Conservation (phyloP, 2,113 vertebrate genomes). For the Erythrolamprus reginae region DNA sequence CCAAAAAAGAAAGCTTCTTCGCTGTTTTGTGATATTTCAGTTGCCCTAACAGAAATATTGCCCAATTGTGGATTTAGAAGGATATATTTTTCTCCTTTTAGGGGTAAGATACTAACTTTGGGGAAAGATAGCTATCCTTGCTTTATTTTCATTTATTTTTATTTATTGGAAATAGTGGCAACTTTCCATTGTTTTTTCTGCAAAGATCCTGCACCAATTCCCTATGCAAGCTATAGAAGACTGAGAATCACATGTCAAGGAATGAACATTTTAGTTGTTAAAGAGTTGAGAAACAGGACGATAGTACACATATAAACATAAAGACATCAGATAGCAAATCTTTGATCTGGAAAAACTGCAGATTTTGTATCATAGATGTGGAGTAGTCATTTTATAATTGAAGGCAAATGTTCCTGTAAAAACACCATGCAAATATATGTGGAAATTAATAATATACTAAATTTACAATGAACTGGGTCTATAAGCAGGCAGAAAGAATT, state of each 20-base stretch:
- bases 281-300: not conserved
- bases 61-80: not conserved
- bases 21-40: not conserved
- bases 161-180: not conserved
- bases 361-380: not conserved
- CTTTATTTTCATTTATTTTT: not conserved
- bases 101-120: not conserved
- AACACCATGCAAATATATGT: not conserved
- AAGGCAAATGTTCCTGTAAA: not conserved
- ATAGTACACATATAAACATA: not conserved
- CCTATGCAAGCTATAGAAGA: not conserved
- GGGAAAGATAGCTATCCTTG: not conserved
- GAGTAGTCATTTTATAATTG: not conserved
- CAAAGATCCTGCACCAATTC: not conserved
- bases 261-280: not conserved
- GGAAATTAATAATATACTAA: not conserved
- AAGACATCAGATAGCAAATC: not conserved
- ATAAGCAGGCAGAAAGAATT: not conserved
- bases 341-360: not conserved
- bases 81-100: not conserved
- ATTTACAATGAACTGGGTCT: not conserved
- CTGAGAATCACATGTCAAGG: not conserved
- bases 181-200: not conserved
- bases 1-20: not conserved
- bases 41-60: not conserved